These are phyloP conservation scores for Cephalopterus ornatus DNA, from an alignment of 2,113 vertebrate species.

Conservation along the genomic window DNA sequence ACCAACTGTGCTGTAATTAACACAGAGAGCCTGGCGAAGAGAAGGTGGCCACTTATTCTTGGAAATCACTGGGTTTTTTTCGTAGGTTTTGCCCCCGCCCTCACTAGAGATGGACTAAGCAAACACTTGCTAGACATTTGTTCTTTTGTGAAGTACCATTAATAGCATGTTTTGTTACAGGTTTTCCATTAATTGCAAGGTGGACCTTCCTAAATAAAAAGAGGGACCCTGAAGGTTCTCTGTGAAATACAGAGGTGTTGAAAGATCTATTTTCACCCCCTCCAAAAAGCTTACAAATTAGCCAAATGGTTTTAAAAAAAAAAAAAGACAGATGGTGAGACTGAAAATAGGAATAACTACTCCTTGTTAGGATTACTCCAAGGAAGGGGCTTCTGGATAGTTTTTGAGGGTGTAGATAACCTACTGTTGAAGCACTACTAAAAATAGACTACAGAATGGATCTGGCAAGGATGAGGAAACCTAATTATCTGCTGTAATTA, in stretches of 20 bases:
- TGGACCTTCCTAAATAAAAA: not conserved
- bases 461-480: not conserved
- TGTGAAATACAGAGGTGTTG: not conserved
- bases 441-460: not conserved
- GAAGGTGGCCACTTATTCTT: slow-evolving; percentile 3
- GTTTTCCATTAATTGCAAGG: not conserved
- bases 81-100: not conserved
- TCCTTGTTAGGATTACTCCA: not conserved
- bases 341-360: not conserved
- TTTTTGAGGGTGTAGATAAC: not conserved
- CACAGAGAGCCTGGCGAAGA: not conserved
- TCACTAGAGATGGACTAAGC: not conserved
- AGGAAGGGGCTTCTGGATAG: not conserved
- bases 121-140: not conserved
- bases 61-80: not conserved
- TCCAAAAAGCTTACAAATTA: not conserved
- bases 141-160: not conserved
- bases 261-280: not conserved
- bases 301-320: not conserved
- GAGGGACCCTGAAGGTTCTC: not conserved
- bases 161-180: not conserved
- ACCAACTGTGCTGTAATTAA: slow-evolving; percentile 35
- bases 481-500: slow-evolving; percentile 3
- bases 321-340: not conserved
- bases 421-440: not conserved